A percentile compares a stretch with the other conserved stretches of the same genome.
These are phyloP conservation scores for Amphiprion ocellaris DNA, from an alignment of 2,113 vertebrate genomes.

Conservation along the genomic window DNA sequence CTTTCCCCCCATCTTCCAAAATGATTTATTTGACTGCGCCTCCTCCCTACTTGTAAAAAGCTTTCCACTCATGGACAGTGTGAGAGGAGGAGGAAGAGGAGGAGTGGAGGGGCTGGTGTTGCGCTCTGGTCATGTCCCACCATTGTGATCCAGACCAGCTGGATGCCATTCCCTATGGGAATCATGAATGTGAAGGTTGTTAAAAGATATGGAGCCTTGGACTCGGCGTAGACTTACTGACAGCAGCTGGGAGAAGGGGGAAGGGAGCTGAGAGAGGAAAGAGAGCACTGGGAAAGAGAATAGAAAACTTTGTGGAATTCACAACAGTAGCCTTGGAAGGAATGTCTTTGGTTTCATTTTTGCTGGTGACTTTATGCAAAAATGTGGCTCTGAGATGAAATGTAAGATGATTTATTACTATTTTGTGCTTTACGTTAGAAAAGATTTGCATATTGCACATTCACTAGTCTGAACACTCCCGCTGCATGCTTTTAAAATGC, in stretches of 20 bases:
- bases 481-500: conserved; percentile 15
- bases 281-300: conserved; percentile 75
- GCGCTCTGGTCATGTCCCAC: conserved; percentile 75
- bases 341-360: conserved; percentile 49
- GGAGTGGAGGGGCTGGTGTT: conserved; percentile 70
- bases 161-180: conserved; percentile 87
- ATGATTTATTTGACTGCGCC: conserved; percentile 47
- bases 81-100: conserved; percentile 57
- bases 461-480: conserved; percentile 23
- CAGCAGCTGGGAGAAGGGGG: conserved; percentile 88
- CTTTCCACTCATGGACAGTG: conserved; percentile 51
- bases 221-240: conserved; percentile 87
- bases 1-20: conserved; percentile 9
- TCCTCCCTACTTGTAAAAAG: conserved; percentile 57
- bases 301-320: conserved; percentile 71
- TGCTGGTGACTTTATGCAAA: background rate
- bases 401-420: conserved; percentile 1
- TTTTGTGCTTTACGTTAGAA: too few relatives aligned
- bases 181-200: conserved; percentile 88
- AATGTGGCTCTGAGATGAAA: background rate
- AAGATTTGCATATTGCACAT: background rate
- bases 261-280: conserved; percentile 58
- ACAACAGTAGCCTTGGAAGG: conserved; percentile 55
- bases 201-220: conserved; percentile 87
- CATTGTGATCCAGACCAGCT: conserved; percentile 86